Evolutionary conservation across 64 coral and sea anemone genomes (phyloP).

Genomic region (Dendronephthya gigantea): DNA sequence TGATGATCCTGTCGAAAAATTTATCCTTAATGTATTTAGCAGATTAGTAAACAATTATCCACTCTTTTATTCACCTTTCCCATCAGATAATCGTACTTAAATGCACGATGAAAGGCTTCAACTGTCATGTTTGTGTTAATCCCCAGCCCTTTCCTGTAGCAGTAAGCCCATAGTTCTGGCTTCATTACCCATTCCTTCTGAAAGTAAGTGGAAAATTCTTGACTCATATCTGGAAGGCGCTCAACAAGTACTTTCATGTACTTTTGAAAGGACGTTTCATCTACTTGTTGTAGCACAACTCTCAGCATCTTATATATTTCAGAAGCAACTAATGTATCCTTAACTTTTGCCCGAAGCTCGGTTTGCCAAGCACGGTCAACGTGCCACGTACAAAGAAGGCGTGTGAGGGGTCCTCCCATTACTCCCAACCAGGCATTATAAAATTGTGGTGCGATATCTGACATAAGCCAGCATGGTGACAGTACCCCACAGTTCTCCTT

Average conservation of each 20-base stretch:
- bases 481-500: conserved; percentile 6
- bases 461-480: not conserved
- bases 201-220: conserved; percentile 1
- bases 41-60: conserved; percentile 31
- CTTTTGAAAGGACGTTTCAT: conserved; percentile 1
- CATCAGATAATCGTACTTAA: conserved; percentile 52
- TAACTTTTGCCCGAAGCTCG: conserved; percentile 3
- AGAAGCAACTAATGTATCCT: not conserved
- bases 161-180: conserved; percentile 38
- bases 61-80: conserved; percentile 48
- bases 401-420: not conserved
- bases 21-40: conserved; percentile 45
- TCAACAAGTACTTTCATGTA: conserved; percentile 3
- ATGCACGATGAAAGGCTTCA: conserved; percentile 45
- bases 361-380: conserved; percentile 39
- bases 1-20: conserved; percentile 30
- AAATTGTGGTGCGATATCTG: conserved; percentile 34
- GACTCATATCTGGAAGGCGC: not conserved
- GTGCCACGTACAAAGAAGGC: conserved; percentile 45
- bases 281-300: not conserved
- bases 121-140: conserved; percentile 64
- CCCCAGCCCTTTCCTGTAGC: conserved; percentile 17
- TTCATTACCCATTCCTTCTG: conserved; percentile 26
- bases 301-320: conserved; percentile 17
- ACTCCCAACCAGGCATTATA: conserved; percentile 50